phyloP scores from a whole-genome alignment of 2,797 vertebrate genomes.

The Zalophus californianus region DNA sequence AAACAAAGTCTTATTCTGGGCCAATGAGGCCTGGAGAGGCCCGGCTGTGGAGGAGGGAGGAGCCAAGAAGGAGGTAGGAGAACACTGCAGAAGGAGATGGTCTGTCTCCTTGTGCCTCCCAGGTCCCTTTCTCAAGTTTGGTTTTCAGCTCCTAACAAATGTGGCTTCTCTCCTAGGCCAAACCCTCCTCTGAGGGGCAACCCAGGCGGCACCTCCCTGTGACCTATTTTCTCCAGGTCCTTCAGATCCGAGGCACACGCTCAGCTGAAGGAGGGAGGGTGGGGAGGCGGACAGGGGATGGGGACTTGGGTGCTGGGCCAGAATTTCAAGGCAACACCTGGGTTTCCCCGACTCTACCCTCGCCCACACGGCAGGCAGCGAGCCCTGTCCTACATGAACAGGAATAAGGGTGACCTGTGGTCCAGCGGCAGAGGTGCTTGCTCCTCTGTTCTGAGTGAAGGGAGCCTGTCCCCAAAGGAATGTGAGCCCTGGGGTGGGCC shows the following conservation, averaged over 20 bases:
- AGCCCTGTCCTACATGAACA: background rate
- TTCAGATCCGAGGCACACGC: background rate
- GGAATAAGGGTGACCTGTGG: background rate
- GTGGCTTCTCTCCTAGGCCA: background rate
- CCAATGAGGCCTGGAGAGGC: background rate
- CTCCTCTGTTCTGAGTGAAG: background rate
- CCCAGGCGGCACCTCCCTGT: slow-evolving; percentile 29
- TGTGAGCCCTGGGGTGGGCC: rapidly evolving
- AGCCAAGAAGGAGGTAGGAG: background rate
- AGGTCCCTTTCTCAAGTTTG: background rate
- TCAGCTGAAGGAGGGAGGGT: background rate
- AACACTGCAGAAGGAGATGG: background rate
- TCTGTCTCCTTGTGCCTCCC: background rate
- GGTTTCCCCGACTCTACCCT: background rate
- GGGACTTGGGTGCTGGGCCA: background rate
- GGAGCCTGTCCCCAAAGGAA: background rate
- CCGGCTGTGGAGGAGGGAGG: background rate
- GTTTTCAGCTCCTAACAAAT: background rate
- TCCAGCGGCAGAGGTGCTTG: background rate
- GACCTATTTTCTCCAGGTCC: slow-evolving; percentile 61
- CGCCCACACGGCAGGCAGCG: background rate
- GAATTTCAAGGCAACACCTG: background rate
- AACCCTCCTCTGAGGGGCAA: background rate
- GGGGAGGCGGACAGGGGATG: background rate
- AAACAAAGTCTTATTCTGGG: background rate